A percentile compares a stretch with the other conserved stretches of the same genome.
These are phyloP conservation scores for Epistrophella euchroma DNA, from an alignment of 2,888 invertebrate genomes.

Conservation along the genomic window DNA sequence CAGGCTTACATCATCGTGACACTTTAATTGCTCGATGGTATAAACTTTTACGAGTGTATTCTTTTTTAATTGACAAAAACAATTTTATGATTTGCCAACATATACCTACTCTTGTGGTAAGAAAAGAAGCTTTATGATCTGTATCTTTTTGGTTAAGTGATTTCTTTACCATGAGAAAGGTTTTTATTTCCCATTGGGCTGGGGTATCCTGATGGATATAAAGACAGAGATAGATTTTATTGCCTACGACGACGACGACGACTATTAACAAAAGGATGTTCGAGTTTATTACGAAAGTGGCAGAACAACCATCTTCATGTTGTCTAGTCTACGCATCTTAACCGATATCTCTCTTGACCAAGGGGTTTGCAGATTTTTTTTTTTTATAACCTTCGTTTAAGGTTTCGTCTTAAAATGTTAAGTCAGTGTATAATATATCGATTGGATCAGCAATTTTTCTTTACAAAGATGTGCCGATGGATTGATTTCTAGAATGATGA, in stretches of 20 bases:
- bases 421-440: background rate
- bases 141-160: slow-evolving; percentile 25
- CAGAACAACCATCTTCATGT: slow-evolving; percentile 8
- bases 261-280: slow-evolving; percentile 19
- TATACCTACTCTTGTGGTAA: background rate
- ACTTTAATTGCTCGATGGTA: slow-evolving; percentile 61
- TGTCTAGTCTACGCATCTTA: slow-evolving; percentile 9
- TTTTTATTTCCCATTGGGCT: background rate
- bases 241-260: background rate
- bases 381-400: slow-evolving; percentile 4
- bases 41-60: slow-evolving; percentile 53
- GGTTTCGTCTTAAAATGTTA: background rate
- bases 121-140: slow-evolving; percentile 5
- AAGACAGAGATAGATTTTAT: background rate
- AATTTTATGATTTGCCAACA: slow-evolving; percentile 2
- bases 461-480: slow-evolving; percentile 31
- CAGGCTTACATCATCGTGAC: slow-evolving; percentile 38
- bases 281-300: slow-evolving; percentile 7
- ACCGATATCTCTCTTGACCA: background rate
- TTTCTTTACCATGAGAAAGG: slow-evolving; percentile 6
- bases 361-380: background rate
- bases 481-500: slow-evolving; percentile 38
- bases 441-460: slow-evolving; percentile 31
- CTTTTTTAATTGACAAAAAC: slow-evolving; percentile 58
- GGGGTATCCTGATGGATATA: background rate